phyloP scores from a whole-genome alignment of 2,113 vertebrate species.

The Pollachius pollachius region DNA sequence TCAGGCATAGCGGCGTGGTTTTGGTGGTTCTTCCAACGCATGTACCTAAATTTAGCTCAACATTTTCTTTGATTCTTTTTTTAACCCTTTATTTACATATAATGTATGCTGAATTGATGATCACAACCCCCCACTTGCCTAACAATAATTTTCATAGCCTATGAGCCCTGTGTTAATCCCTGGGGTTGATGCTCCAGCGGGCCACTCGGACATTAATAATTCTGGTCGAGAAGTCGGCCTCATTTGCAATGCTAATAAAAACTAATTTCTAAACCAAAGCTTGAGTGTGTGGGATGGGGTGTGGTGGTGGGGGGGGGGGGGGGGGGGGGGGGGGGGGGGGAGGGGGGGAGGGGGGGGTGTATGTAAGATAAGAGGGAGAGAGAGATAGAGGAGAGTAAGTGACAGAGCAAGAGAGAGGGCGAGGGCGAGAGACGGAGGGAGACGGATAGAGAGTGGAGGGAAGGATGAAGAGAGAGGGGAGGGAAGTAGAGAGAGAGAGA shows the following conservation, averaged over 20 bases:
- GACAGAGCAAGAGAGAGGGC: conserved; percentile 7
- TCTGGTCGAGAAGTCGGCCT: conserved; percentile 42
- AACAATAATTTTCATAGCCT: too few species aligned
- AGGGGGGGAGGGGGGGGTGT: conserved; percentile 5
- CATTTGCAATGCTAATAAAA: conserved; percentile 62
- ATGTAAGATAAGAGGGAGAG: background rate
- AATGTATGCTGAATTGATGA: too few species aligned
- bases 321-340: conserved; percentile 5
- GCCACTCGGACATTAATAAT: conserved; percentile 52
- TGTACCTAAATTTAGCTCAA: too few species aligned
- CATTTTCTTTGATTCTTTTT: too few species aligned
- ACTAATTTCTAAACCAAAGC: background rate
- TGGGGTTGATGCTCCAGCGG: conserved; percentile 15
- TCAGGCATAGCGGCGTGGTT: too few species aligned
- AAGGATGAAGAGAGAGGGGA: background rate
- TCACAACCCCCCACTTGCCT: too few species aligned
- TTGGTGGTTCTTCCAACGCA: too few species aligned
- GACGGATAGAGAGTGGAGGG: background rate
- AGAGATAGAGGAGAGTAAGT: background rate
- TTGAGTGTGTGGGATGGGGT: conserved; percentile 9
- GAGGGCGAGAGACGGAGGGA: background rate
- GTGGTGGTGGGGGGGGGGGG: background rate
- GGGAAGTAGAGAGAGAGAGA: background rate
- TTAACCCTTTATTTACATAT: too few species aligned
- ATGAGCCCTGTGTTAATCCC: conserved; percentile 10